Conservation (phyloP, 1,140 invertebrate genomes). For the Drosophila pectinifera region DNA sequence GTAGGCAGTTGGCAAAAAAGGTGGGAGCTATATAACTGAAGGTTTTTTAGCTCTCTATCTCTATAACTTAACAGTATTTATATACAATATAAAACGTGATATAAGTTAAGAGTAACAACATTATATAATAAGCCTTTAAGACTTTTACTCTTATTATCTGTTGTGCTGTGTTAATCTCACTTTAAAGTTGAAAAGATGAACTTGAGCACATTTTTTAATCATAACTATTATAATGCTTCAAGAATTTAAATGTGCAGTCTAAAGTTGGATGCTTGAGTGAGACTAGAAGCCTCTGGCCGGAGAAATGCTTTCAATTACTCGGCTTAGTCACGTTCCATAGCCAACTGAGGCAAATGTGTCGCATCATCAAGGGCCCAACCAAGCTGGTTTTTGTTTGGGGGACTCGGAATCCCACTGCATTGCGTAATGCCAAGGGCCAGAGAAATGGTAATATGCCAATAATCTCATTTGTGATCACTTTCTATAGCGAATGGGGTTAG, state of each 20-base stretch:
- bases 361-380: conserved; percentile 52
- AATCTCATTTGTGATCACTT: conserved; percentile 73
- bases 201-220: neutral
- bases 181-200: neutral
- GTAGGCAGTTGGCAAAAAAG: neutral
- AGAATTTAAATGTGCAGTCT: neutral
- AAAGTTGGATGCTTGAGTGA: too few relatives aligned
- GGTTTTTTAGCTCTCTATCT: neutral
- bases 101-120: too few relatives aligned
- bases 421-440: conserved; percentile 42
- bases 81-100: too few relatives aligned
- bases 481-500: conserved; percentile 48
- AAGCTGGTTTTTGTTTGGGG: neutral
- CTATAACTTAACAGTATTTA: too few relatives aligned
- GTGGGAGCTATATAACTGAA: too few relatives aligned
- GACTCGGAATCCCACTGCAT: conserved; percentile 24
- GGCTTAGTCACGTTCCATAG: conserved; percentile 51
- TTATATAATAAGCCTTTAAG: neutral
- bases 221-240: neutral
- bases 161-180: too few relatives aligned
- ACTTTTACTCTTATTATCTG: too few relatives aligned
- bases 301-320: conserved; percentile 29
- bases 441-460: conserved; percentile 32
- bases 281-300: conserved; percentile 5
- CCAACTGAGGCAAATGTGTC: conserved; percentile 41